These are phyloP conservation scores for Trichomalopsis sarcophagae DNA, from an alignment of 1,140 invertebrate genomes.

Conservation along the genomic window DNA sequence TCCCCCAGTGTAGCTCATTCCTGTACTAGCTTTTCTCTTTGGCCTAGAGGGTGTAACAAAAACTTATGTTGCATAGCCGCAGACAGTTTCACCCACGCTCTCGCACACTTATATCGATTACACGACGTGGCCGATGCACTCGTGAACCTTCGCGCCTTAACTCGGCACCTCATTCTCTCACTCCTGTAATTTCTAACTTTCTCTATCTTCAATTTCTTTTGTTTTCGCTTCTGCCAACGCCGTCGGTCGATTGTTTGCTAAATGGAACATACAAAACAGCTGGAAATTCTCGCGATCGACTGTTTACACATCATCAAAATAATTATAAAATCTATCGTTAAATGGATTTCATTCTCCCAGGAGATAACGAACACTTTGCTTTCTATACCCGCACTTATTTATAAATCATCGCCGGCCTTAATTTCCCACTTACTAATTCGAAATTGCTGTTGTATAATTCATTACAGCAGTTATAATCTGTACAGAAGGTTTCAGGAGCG, in stretches of 20 bases:
- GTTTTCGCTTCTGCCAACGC: not conserved
- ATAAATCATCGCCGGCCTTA: too few relatives aligned
- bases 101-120: slow-evolving; percentile 29
- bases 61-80: slow-evolving; percentile 18
- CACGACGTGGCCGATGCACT: slow-evolving; percentile 9
- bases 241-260: too few relatives aligned
- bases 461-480: not conserved
- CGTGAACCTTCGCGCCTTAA: slow-evolving; percentile 1
- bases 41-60: slow-evolving; percentile 1
- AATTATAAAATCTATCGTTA: too few relatives aligned
- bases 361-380: too few relatives aligned
- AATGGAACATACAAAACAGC: too few relatives aligned
- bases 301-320: too few relatives aligned
- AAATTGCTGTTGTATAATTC: too few relatives aligned
- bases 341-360: too few relatives aligned
- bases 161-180: not conserved
- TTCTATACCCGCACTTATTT: too few relatives aligned
- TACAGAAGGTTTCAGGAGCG: too few relatives aligned
- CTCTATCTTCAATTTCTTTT: not conserved
- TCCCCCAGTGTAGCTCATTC: not conserved
- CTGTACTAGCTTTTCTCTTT: not conserved
- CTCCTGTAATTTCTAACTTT: not conserved
- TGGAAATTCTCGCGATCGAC: too few relatives aligned
- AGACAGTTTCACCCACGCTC: slow-evolving; percentile 17
- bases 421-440: too few relatives aligned